Base-by-base conservation (phyloP, 2,113 vertebrate species). In the Riparia riparia region DNA sequence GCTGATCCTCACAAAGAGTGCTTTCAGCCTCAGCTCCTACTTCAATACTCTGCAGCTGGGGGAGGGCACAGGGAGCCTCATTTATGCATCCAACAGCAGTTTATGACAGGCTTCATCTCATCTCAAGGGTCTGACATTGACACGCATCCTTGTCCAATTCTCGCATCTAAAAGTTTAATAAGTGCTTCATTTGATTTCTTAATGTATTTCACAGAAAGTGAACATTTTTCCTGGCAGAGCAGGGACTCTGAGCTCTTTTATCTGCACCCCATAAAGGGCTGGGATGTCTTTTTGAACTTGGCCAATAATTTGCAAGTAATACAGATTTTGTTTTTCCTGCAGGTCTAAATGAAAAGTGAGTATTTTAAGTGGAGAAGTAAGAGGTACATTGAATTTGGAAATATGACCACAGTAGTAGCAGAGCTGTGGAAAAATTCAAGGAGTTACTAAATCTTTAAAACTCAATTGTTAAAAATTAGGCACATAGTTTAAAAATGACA, bases 111-210 rank as follows among this genome's bases (percentile, higher is more conserved):
- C 92, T 93, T 83, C 91, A 60, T 94, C 92, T 84, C 93, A 94
- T 86, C 91, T 93, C 94, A 72, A 28, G 92, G 69, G 29, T 82
- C 89, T 89, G 87, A 90, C 89, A 88, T 31, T 78, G 66, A 60
- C 71, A 66, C 9, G 9, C 51, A 41, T 41, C 28, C 0, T 74
- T 82, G 92, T 91, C 93, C 94, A 95, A 50, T 87, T 85, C 89
- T 87, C 94, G 71, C 93, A 92, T 95, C 93, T 96, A 60, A 54
- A 95, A 96, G 79, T 96, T 96, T 96, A 95, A 96, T 93, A 96
- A 96, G 76, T 22, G 91, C 90, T 96, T 97, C 71, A 89, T 87
- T 93, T 92, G 96, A 89, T 97, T 97, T 96, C 92, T 95, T 97
- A 92, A 97, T 92, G 87, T 70, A 90, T 93, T 96, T 92, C 58